Conservation (phyloP, 2,888 invertebrate genomes). For the Peribatodes rhomboidaria region DNA sequence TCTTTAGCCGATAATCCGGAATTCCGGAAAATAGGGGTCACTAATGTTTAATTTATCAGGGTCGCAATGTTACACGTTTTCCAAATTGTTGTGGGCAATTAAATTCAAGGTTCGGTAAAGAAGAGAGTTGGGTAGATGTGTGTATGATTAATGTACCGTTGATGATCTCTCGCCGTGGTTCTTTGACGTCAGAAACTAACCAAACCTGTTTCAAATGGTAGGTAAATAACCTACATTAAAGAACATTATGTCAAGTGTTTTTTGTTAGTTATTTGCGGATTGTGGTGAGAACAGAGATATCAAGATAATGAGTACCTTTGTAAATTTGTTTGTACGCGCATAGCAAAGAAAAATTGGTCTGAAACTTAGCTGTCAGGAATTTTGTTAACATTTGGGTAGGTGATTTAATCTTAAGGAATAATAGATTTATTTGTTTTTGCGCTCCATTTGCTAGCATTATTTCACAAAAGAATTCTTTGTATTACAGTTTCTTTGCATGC, state of each 20-base stretch:
- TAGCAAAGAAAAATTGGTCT: too few species aligned
- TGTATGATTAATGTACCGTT: neutral
- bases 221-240: neutral
- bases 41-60: neutral
- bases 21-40: slow-evolving; percentile 9
- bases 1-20: slow-evolving; percentile 1
- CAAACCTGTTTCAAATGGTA: slow-evolving; percentile 2
- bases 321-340: too few species aligned
- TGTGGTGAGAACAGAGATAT: slow-evolving; percentile 2
- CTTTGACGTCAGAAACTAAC: slow-evolving; percentile 6
- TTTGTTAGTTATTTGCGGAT: slow-evolving; percentile 1
- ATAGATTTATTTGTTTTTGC: too few species aligned
- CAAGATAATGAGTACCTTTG: neutral
- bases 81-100: too few species aligned
- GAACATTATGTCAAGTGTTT: neutral
- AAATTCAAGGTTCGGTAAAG: neutral
- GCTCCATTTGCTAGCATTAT: too few species aligned
- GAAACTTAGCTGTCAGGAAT: too few species aligned
- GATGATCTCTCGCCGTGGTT: neutral
- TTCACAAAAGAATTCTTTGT: too few species aligned
- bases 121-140: neutral
- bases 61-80: neutral
- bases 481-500: too few species aligned
- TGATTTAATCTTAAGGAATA: too few species aligned
- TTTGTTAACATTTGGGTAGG: too few species aligned